A percentile compares a stretch with the other conserved stretches of the same genome.
These are phyloP conservation scores for Kuschelorhynchus macadamiae DNA, from an alignment of 2,888 invertebrate species.

Conservation along the genomic window DNA sequence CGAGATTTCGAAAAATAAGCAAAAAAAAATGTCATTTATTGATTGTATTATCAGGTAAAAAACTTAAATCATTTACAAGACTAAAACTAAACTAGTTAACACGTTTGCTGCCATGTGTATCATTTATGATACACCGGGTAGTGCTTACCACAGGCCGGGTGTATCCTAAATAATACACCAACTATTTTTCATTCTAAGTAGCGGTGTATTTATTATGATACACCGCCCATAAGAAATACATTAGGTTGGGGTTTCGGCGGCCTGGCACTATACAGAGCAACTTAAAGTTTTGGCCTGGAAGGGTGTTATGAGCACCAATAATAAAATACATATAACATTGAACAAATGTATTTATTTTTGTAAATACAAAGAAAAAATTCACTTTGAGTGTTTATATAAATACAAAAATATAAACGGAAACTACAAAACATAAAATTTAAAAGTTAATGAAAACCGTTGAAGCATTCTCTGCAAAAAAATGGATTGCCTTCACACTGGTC, in stretches of 20 bases:
- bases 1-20: too few relatives aligned
- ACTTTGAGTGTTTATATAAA: not conserved
- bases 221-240: slow-evolving; percentile 5
- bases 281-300: slow-evolving; percentile 2
- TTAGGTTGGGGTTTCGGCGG: not conserved
- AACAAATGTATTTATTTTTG: slow-evolving; percentile 8
- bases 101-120: too few relatives aligned
- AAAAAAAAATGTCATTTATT: too few relatives aligned
- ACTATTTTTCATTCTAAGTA: not conserved
- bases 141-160: too few relatives aligned
- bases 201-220: slow-evolving; percentile 6
- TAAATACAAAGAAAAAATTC: slow-evolving; percentile 4
- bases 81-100: too few relatives aligned
- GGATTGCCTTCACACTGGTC: not conserved
- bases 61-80: too few relatives aligned
- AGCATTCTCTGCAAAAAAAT: slow-evolving; percentile 25
- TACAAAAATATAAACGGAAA: slow-evolving; percentile 6
- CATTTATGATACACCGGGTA: too few relatives aligned
- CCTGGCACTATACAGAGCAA: not conserved
- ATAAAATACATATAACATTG: not conserved
- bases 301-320: not conserved
- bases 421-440: slow-evolving; percentile 5
- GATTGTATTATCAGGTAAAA: too few relatives aligned
- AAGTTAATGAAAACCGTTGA: slow-evolving; percentile 6
- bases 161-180: not conserved